phyloP scores from a whole-genome alignment of 1,140 invertebrate species.

The Bombus polaris region DNA sequence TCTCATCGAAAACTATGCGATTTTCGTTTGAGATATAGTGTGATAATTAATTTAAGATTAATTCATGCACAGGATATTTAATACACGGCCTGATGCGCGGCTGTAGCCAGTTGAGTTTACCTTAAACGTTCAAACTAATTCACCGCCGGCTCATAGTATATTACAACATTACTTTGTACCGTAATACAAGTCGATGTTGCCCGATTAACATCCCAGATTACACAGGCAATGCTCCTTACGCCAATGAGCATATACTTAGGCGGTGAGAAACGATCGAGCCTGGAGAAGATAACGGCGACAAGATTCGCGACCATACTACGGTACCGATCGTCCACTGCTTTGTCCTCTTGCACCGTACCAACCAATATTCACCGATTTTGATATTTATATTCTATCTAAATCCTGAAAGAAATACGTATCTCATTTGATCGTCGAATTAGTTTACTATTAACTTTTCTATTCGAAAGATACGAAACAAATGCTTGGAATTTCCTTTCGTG shows the following conservation, averaged over 20 bases:
- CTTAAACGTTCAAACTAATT: constrained; percentile 37
- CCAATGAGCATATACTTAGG: constrained; percentile 58
- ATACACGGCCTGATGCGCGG: not conserved
- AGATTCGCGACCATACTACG: constrained; percentile 32
- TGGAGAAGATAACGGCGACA: constrained; percentile 56
- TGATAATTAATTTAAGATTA: not conserved
- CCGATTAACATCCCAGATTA: constrained; percentile 63
- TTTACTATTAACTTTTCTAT: not conserved
- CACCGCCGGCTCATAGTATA: constrained; percentile 31
- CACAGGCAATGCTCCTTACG: constrained; percentile 41
- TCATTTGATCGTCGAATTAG: too few species aligned
- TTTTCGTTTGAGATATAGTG: too few species aligned
- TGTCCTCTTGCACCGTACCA: constrained; percentile 34
- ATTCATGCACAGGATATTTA: not conserved
- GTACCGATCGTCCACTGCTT: constrained; percentile 42
- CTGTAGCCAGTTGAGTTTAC: not conserved
- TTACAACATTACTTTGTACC: constrained; percentile 42
- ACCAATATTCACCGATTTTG: not conserved
- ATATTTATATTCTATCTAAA: not conserved
- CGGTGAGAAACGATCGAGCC: constrained; percentile 67
- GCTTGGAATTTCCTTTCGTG: not conserved
- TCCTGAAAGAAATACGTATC: too few species aligned
- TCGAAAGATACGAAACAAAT: too few species aligned
- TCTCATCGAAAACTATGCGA: not conserved
- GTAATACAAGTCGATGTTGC: constrained; percentile 56